Percentiles rank a stretch among this genome's conserved stretches.
Evolutionary conservation across 2,888 invertebrate genomes (phyloP).

Genomic region (Anticlea derivata): DNA sequence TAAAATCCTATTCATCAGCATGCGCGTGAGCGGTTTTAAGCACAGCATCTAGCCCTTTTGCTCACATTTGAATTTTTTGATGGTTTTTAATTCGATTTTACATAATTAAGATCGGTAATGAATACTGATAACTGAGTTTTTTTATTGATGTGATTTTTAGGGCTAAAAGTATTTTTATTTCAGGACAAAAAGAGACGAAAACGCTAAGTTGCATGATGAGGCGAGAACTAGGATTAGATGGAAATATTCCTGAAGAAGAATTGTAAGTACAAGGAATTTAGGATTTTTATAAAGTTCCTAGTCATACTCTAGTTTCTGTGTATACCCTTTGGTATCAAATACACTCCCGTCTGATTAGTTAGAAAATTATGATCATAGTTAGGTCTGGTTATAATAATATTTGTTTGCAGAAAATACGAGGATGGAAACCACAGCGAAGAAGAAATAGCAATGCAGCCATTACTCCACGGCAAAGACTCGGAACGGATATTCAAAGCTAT

Average conservation of each 20-base stretch:
- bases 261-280: conserved; percentile 51
- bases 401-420: conserved; percentile 59
- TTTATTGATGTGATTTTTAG: too few relatives aligned
- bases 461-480: conserved; percentile 85
- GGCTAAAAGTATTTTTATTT: conserved; percentile 9
- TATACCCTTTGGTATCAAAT: too few relatives aligned
- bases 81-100: too few relatives aligned
- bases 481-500: conserved; percentile 87
- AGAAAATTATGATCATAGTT: too few relatives aligned
- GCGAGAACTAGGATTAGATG: conserved; percentile 75
- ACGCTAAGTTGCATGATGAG: conserved; percentile 76
- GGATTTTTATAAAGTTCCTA: too few relatives aligned
- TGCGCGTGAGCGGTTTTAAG: too few relatives aligned
- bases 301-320: too few relatives aligned
- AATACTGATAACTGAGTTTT: neutral
- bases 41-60: too few relatives aligned
- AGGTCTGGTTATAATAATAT: neutral
- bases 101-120: too few relatives aligned
- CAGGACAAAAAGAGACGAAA: conserved; percentile 51
- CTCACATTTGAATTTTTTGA: too few relatives aligned
- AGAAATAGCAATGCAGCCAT: conserved; percentile 90
- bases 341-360: too few relatives aligned
- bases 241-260: conserved; percentile 73
- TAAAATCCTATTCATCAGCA: too few relatives aligned
- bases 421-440: conserved; percentile 84